Base-by-base conservation (phyloP, 2,888 invertebrate species). In the Thalpophila matura region DNA sequence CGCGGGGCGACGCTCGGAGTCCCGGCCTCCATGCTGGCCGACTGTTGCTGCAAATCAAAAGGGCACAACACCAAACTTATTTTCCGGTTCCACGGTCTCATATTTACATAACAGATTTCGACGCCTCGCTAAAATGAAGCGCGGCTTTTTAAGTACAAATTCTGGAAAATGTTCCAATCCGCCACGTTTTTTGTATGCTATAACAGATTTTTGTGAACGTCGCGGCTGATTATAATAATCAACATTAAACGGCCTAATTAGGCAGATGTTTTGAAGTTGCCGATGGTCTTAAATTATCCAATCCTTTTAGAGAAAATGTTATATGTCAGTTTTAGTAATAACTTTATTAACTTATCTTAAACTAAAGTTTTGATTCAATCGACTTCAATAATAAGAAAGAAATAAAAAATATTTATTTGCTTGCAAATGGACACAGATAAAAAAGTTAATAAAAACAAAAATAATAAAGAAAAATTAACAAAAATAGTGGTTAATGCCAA, bases 61-160 rank as follows among this genome's bases (percentile, higher is more conserved):
- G 86, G 85, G 67, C 72, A 72, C 79, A 79, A 84, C 85, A 84
- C 79, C 80, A 85, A 89, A 87, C 86, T 89, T 88, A 87, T 89
- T 89, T 87, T 89, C 86, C 87, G 85, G 82, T 86, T 81, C 87
- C 84, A 77, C 75, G 85, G 76, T 78, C 81, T 74, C 85, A 82
- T 87, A 89, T 90, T 89, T 89, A 86, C 88, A 89, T 90, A 87
- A 85, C 84, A 85, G 82, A 84, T 80, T 84, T 77, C 74, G 68
- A 77, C 78, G 59, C 63, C 65, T 57, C 66, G 73, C 73, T 66
- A 79, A 81, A 82, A 83, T 80, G 78, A 77, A 77, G 70, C 59
- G 74, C 66, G 76, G 71, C 64, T 61, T 77, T 74, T 77, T 77
- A 74, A 80, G 60, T 80, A 70, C 64, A 77, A 74, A 74, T 80